phyloP scores from a whole-genome alignment of 1,140 invertebrate species.

The Drosophila willistoni region DNA sequence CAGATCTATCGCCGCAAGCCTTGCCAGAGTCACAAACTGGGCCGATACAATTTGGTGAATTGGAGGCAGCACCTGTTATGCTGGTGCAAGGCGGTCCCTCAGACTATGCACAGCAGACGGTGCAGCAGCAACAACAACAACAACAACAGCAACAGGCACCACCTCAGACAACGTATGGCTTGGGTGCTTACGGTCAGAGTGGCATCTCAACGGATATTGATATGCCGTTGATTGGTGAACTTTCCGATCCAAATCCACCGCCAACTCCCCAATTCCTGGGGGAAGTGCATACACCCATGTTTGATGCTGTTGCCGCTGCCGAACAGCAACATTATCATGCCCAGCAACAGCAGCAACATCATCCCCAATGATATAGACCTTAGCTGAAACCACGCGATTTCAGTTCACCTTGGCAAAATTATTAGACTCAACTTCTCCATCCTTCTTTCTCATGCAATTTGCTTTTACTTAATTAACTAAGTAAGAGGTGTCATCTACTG shows the following conservation, averaged over 20 bases:
- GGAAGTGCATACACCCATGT: constrained; percentile 81
- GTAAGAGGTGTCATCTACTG: background rate
- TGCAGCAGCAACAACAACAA: constrained; percentile 58
- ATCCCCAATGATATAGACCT: constrained; percentile 74
- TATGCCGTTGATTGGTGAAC: constrained; percentile 76
- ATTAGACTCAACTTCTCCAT: constrained; percentile 36
- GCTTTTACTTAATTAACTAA: background rate
- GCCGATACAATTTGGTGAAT: constrained; percentile 79
- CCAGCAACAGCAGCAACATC: constrained; percentile 69
- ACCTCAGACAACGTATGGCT: constrained; percentile 51
- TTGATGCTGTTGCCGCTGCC: constrained; percentile 77
- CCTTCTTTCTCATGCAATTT: constrained; percentile 8
- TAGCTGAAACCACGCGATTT: constrained; percentile 70
- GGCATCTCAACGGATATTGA: constrained; percentile 74
- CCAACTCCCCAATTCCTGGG: constrained; percentile 76
- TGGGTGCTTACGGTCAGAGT: constrained; percentile 61
- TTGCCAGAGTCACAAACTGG: constrained; percentile 39
- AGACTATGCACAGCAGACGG: constrained; percentile 57
- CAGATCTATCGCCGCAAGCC: constrained; percentile 39
- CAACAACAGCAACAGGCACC: constrained; percentile 49
- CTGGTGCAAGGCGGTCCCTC: constrained; percentile 49
- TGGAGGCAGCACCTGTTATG: constrained; percentile 72
- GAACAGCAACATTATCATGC: constrained; percentile 80
- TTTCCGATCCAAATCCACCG: constrained; percentile 75
- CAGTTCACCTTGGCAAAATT: constrained; percentile 66